Base-by-base conservation (phyloP, 1,140 invertebrate species). In the Araneus ventricosus region DNA sequence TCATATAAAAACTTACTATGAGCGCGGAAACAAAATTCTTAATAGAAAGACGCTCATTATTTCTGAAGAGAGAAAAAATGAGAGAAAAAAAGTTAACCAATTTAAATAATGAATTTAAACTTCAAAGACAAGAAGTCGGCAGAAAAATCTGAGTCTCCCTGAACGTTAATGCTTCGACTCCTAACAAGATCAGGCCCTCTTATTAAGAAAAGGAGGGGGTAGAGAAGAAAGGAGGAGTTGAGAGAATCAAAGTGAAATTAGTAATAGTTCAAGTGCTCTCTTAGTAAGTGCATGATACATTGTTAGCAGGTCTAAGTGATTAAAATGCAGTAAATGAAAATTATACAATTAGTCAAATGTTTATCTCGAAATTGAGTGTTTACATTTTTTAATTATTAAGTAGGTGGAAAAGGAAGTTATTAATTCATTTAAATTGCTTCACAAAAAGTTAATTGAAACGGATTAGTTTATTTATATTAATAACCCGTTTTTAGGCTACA, bases 101-200 rank as follows among this genome's bases (percentile, higher is more conserved):
- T 75, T 75, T 75, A 75, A 75, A 75, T 75, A 75, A 75, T 75
- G 67, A 75, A 75, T 75, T 75, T 75, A 75, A 75, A 75, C 67
- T 75, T 75, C 67, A 75, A 75, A 75, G 67, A 37, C 4, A 75
- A 34, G 17, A 75, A 75, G 17, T 6, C 67, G 34, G 30, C 10
- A 75, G 27, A 75, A 34, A 75, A 75, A 75, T 75, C n/a, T 34
- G 34, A 75, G 67, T 34, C 34, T 75, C 67, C 30, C 14, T 75
- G 30, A 75, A 34, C 27, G 67, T 20, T 75, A 75, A 75, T 75
- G 17, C 30, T 30, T 75, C 34, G 8, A 75, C 67, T 75, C 8
- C 67, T 75, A 75, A 75, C 30, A 34, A 75, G 67, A 37, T 75
- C 67, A 37, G 10, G 30, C 27, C 17, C 30, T 75, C 30, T 75